Evolutionary conservation across 37 sponge, comb jelly and placozoan genomes (phyloP).

Genomic region (Oopsacas minuta): DNA sequence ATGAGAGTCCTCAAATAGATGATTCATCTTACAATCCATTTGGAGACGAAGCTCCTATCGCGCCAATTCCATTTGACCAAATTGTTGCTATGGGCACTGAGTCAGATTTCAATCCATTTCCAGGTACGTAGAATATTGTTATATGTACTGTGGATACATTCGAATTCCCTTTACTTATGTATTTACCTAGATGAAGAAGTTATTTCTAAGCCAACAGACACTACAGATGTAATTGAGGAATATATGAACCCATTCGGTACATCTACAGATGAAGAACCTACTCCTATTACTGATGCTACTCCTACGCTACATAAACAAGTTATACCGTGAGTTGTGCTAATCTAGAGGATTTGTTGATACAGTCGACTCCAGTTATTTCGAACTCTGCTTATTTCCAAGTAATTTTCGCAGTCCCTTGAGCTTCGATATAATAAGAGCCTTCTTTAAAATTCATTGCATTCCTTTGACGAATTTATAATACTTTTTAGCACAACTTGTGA

Average conservation of each 20-base stretch:
- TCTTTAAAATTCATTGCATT: no score
- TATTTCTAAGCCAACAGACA: not conserved
- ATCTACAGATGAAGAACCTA: not conserved
- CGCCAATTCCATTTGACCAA: not conserved
- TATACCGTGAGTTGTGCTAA: not conserved
- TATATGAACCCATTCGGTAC: not conserved
- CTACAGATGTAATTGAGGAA: not conserved
- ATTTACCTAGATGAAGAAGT: not conserved
- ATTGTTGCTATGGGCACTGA: slow-evolving; percentile 5
- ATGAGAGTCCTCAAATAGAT: not conserved
- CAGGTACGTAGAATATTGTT: not conserved
- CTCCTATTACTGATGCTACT: not conserved
- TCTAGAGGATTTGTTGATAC: no score
- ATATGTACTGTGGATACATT: not conserved
- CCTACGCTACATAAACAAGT: not conserved
- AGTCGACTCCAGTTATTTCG: no score
- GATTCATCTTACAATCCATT: not conserved
- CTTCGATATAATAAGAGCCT: no score
- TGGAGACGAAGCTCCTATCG: not conserved
- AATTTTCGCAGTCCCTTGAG: no score
- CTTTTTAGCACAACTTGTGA: not conserved
- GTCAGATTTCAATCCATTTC: slow-evolving; percentile 7
- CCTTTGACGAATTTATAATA: no score
- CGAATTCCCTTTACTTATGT: not conserved
- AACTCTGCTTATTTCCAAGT: no score